Conservation (phyloP, 2,888 invertebrate genomes). For the Brachylomia viminalis region DNA sequence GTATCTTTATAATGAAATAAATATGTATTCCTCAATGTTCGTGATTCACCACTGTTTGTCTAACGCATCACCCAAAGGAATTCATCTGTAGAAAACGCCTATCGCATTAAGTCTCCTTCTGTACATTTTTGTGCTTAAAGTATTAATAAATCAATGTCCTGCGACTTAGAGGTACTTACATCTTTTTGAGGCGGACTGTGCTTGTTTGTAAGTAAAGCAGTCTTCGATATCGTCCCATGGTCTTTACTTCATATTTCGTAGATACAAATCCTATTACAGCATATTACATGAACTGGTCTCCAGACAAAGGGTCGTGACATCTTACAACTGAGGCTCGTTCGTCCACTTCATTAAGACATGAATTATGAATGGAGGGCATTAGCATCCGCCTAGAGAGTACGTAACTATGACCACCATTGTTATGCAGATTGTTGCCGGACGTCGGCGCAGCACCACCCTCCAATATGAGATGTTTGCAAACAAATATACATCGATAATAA, state of each 20-base stretch:
- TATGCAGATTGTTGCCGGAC: constrained; percentile 89
- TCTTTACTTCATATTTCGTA: constrained; percentile 17
- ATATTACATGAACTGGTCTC: constrained; percentile 67
- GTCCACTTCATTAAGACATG: constrained; percentile 87
- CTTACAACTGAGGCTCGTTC: constrained; percentile 73
- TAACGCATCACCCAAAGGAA: background rate
- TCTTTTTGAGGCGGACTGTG: background rate
- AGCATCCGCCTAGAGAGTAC: constrained; percentile 86
- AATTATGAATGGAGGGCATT: constrained; percentile 88
- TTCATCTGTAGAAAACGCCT: background rate
- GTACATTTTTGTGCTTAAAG: too few relatives aligned
- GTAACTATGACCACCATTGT: constrained; percentile 85
- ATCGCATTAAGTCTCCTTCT: background rate
- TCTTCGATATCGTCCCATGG: background rate
- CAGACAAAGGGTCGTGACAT: constrained; percentile 78
- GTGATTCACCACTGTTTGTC: background rate
- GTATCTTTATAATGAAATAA: too few relatives aligned
- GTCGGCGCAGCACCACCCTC: constrained; percentile 69
- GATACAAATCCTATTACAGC: constrained; percentile 73
- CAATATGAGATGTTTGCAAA: constrained; percentile 83
- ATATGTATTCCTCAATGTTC: too few relatives aligned
- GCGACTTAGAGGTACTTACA: background rate
- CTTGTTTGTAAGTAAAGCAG: background rate
- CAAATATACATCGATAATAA: constrained; percentile 74
- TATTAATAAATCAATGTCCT: background rate